These are phyloP conservation scores for Hippolais icterina DNA, from an alignment of 2,113 vertebrate species.

Conservation along the genomic window DNA sequence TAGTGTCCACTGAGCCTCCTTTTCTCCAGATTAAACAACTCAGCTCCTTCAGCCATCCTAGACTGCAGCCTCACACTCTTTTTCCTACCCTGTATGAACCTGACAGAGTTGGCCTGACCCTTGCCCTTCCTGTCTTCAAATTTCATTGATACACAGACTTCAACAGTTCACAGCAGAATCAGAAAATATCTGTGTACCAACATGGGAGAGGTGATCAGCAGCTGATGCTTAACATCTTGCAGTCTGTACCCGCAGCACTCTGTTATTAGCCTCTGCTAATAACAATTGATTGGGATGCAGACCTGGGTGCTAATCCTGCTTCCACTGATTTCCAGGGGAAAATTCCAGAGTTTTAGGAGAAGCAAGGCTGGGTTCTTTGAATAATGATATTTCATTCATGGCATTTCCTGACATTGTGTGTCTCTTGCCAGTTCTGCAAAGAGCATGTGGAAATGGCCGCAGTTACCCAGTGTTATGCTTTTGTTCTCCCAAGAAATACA, in stretches of 20 bases:
- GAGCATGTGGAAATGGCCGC: neutral
- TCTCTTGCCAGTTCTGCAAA: neutral
- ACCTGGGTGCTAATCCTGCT: neutral
- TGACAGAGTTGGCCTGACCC: neutral
- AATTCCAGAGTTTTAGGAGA: neutral
- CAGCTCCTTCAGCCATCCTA: neutral
- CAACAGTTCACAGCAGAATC: neutral
- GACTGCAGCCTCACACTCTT: neutral
- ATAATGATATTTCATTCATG: neutral
- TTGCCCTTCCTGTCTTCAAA: neutral
- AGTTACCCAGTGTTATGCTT: neutral
- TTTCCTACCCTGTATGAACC: neutral
- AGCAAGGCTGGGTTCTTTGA: neutral
- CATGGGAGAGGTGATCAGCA: neutral
- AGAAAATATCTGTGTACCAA: neutral
- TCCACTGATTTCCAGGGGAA: neutral
- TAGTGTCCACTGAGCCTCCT: fast-evolving
- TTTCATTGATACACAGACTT: neutral
- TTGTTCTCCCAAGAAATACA: neutral
- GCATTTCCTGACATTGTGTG: neutral
- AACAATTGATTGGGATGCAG: neutral
- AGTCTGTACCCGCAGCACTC: neutral
- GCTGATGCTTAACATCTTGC: neutral
- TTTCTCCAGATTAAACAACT: neutral
- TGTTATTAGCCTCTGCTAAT: neutral